Evolutionary conservation across 2,797 vertebrate species (phyloP).

Genomic region (Eurystomus glaucurus): DNA sequence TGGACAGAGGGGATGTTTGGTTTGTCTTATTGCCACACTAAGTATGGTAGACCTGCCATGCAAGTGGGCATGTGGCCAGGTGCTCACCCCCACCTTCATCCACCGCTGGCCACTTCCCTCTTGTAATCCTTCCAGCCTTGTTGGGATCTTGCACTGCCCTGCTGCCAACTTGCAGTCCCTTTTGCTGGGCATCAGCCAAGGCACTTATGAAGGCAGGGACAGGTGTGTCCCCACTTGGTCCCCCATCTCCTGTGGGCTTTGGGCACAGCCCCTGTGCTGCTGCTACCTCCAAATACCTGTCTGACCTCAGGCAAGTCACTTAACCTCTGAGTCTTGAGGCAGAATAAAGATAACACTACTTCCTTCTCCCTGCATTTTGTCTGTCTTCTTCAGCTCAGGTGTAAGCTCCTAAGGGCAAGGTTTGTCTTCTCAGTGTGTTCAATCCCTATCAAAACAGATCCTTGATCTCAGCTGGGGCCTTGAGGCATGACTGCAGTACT

Average conservation of each 20-base stretch:
- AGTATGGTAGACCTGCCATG: not conserved
- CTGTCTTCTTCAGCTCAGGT: slow-evolving; percentile 40
- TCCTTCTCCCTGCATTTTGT: slow-evolving; percentile 15
- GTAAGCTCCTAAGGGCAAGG: slow-evolving; percentile 66
- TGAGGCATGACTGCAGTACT: slow-evolving; percentile 39
- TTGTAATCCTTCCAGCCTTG: not conserved
- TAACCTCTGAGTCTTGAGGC: not conserved
- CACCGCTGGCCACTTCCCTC: not conserved
- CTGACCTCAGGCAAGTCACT: not conserved
- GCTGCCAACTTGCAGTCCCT: not conserved
- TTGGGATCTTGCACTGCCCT: not conserved
- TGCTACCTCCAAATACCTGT: not conserved
- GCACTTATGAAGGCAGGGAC: not conserved
- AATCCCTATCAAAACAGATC: slow-evolving; percentile 55
- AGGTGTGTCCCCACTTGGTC: fast-evolving
- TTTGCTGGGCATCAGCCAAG: not conserved
- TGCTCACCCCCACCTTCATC: not conserved
- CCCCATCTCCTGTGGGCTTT: not conserved
- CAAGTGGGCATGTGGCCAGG: fast-evolving
- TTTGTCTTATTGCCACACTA: not conserved
- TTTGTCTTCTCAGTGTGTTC: slow-evolving; percentile 31
- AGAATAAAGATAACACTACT: slow-evolving; percentile 8
- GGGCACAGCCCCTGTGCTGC: not conserved
- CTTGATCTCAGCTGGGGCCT: slow-evolving; percentile 76
- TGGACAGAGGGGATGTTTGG: not conserved